Evolutionary conservation across 2,888 invertebrate genomes (phyloP), one percentile per base, ranked within the genome.

Genomic region (Scelioninae gen. 1): DNA sequence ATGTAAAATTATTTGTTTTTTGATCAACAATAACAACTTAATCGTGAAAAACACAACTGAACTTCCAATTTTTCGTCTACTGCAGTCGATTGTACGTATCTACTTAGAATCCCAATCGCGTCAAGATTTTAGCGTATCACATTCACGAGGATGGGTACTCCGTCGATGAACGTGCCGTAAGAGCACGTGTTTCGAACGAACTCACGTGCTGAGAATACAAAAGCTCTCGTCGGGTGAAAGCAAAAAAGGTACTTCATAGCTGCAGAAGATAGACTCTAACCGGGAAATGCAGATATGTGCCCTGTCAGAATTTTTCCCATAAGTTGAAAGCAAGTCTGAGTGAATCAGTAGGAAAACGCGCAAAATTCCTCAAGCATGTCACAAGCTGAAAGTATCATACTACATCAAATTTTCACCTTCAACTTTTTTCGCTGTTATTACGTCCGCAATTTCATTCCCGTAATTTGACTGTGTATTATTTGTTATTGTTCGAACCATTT

Each of bases 81-180:
- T 16, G 66, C 38, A 38, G 53, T 83, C 77, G 87, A 89, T 89
- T 88, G 87, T 85, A 84, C 83, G 62, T 53, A 68, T 71, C 86
- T 81, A 83, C 82, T 82, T 83, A 85, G 87, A 89, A 89, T 88
- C 85, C 84, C 86, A 87, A 89, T 87, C 82, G 85, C 75, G 60
- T 51, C 82, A 84, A 83, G 83, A 85, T 86, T 85, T 83, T 84
- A 80, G 84, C 83, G 81, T 86, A 83, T 85, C 85, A 84, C 84
- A 84, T 83, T 84, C 85, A 76, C 81, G 71, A 43, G 71, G 82
- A 78, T 85, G 74, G 78, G 40, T 78, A 68, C 60, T 66, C 58
- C 34, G 63, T 76, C 78, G 83, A 76, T 72, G 82, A 84, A 80
- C 76, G 84, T 80, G 84, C 77, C 76, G 75, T 62, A 38, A 78